These are phyloP conservation scores for Ophion obscuratus DNA, from an alignment of 2,888 invertebrate genomes.

Conservation along the genomic window DNA sequence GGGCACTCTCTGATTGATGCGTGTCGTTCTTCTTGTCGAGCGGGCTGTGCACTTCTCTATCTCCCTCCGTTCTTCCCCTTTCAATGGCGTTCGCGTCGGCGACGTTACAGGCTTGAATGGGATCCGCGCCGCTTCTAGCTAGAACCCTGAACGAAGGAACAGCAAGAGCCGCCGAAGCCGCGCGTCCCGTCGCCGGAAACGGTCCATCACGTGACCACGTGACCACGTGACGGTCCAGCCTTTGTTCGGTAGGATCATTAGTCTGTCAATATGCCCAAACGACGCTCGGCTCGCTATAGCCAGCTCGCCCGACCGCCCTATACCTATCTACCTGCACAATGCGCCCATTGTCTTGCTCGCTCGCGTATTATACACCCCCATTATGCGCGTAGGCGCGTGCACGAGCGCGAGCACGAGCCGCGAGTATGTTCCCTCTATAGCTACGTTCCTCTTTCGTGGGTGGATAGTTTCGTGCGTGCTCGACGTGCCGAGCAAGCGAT, in stretches of 20 bases:
- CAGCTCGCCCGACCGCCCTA: constrained; percentile 67
- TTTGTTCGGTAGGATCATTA: constrained; percentile 83
- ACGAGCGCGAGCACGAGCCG: constrained; percentile 72
- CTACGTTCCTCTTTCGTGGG: constrained; percentile 53
- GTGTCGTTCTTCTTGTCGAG: constrained; percentile 73
- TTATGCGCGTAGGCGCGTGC: constrained; percentile 82
- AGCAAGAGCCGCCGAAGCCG: constrained; percentile 68
- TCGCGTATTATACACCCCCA: constrained; percentile 82
- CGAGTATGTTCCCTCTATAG: constrained; percentile 60
- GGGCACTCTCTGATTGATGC: constrained; percentile 78
- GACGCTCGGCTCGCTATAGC: constrained; percentile 77
- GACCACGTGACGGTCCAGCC: constrained; percentile 82
- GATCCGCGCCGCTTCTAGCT: constrained; percentile 53
- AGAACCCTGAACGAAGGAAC: constrained; percentile 42
- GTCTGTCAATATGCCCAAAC: constrained; percentile 84
- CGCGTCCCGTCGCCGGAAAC: constrained; percentile 81
- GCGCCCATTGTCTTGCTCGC: constrained; percentile 82
- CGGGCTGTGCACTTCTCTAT: constrained; percentile 12
- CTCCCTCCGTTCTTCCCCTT: constrained; percentile 40
- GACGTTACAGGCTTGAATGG: constrained; percentile 70
- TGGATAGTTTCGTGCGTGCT: constrained; percentile 56
- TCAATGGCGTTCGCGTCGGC: constrained; percentile 58
- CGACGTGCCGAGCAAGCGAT: constrained; percentile 53
- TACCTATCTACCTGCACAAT: constrained; percentile 82
- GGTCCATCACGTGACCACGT: constrained; percentile 83